Base-by-base conservation (phyloP, 2,113 vertebrate species). In the Pipa parva region DNA sequence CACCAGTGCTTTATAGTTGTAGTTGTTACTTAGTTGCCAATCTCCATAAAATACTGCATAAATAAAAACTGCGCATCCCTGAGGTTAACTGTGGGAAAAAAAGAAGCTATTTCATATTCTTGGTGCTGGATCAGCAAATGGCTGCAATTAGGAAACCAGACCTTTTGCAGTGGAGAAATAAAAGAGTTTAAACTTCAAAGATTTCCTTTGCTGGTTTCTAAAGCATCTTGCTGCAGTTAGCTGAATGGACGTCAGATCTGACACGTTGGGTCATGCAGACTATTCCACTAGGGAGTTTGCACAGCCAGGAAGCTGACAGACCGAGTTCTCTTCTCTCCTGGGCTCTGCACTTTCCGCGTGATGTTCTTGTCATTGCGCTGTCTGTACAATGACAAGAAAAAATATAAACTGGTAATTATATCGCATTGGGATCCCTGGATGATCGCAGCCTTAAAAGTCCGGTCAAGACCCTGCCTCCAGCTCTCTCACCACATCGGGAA, bases 331-430 rank as follows among this genome's bases (percentile, higher is more conserved):
- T 5, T 77, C 74, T 62, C 74, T 75, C 28, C 57, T 56, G 63
- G 24, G 0, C 0, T 70, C 63, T 49, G 39, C 10, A 6, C 49
- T 46, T 71, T 67, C 66, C 17, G 29, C 68, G 72, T 79, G 60
- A 65, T 54, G 58, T 54, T 22, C 48, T 72, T 79, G 78, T 80
- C 77, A 78, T 69, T 73, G 66, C 63, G 49, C 64, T 54, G 25
- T 59, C 58, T 54, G 27, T 62, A 51, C 63, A 45, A 50, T 72
- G 49, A 55, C 63, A 75, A 60, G 68, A 73, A 74, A 72, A 69
- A 72, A 72, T 79, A 75, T 54, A 78, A 82, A 77, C 63, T 63
- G 73, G 67, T 74, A 85, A 84, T 83, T 82, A 80, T 7, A 70
- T 81, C 49, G 1, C 59, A 27, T 42, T 68, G 74, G 24, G 75